Base-by-base conservation (phyloP, 2,888 invertebrate genomes). In the Drosophila diplacantha region DNA sequence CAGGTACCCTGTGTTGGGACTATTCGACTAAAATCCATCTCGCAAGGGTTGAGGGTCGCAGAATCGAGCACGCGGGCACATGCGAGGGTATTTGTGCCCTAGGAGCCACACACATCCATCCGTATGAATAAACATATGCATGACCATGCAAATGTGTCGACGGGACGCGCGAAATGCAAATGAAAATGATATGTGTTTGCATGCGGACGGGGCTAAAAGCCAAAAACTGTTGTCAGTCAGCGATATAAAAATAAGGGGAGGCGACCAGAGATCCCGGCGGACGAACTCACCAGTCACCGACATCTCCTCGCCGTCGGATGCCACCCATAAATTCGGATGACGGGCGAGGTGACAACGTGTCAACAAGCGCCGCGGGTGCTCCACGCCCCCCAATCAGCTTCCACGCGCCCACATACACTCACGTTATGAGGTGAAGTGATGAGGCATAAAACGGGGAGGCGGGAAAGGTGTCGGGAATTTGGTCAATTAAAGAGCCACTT, bases 291-390 rank as follows among this genome's bases (percentile, higher is more conserved):
- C 63, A 47, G 46, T 35, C 47, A 51, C 47, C 56, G 52, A 39
- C 50, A 39, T 37, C 68, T 34, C 41, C 29, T 24, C 26, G 44
- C 44, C 44, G 14, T 29, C 44, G 44, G 51, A 26, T 29, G 66
- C 59, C 34, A 38, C 77, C 73, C 81, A 78, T 83, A 78, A 77
- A 83, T 79, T 79, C 64, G 56, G 79, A 69, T 80, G 80, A 81
- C 80, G 83, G 58, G 58, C 60, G 68, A 80, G 80, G 82, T 80
- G 80, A 81, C 79, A 80, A 80, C 80, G 74, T 80, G 80, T 80
- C 84, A 80, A 80, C 80, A 76, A 71, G 80, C 79, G 69, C 79
- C 80, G 71, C 80, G 68, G 83, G 79, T 64, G 50, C 34, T 61
- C 51, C 64, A 62, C 64, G 59, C 61, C 59, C 51, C 29, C 16